Evolutionary conservation across 2,113 vertebrate species (phyloP), one percentile per base, ranked within the genome.

Genomic region (Peromyscus leucopus): DNA sequence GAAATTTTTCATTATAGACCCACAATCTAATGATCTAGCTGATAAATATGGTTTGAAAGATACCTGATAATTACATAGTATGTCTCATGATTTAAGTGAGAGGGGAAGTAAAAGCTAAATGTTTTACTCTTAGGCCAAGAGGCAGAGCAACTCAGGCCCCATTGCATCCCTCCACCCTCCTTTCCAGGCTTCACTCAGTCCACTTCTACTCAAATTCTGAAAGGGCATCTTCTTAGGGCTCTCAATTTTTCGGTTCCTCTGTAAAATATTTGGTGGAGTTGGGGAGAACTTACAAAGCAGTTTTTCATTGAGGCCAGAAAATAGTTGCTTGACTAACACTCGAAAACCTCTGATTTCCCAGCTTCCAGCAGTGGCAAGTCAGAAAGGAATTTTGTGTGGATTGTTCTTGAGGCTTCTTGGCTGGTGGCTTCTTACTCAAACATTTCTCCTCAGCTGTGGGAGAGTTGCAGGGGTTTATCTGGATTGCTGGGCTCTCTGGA

Each of bases 201-300:
- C n/a, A 48, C 19, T 33, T 42, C n/a, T 82, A 26, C 59, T 67
- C 5, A 21, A 57, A 61, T 31, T 24, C 55, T 55, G 55, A 55
- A 55, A 55, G 55, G 55, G 55, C 69, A 5, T 48, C 31, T 22
- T 92, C 51, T 36, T 69, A 9, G 9, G 21, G 36, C 13, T 51
- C 26, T 67, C 21, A 4, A 17, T 17, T 21, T 67, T 76, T 51
- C 78, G 10, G 22, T 17, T 67, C 12, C 48, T 67, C 71, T 59
- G 24, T 33, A 63, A 69, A 95, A 16, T 26, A 72, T 85, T 55
- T 91, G 80, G 31, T 67, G 8, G 94, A 86, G 10, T 93, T 33
- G 82, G 71, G 10, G n/a, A 76, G 78, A 96, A 96, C n/a, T 93
- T 48, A 9, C 84, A 91, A 97, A 89, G 19, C 7, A 51, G 8